phyloP scores from a whole-genome alignment of 2,113 vertebrate species.

The Alligator mississippiensis region DNA sequence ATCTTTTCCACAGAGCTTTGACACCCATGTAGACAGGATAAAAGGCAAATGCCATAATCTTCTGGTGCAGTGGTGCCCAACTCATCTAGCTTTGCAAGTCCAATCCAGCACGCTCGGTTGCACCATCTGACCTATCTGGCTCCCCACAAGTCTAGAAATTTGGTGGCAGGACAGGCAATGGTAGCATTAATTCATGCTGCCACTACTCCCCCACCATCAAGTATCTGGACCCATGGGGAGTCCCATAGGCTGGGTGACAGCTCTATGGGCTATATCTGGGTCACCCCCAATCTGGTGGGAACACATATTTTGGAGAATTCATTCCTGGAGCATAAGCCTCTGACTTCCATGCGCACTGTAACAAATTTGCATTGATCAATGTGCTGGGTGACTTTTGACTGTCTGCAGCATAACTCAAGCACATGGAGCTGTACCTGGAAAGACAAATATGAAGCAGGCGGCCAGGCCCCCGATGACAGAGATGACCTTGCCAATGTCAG shows the following conservation, averaged over 20 bases:
- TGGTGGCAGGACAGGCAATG: too few relatives aligned
- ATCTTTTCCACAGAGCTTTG: neutral
- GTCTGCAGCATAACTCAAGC: fast-evolving
- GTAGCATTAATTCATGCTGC: too few relatives aligned
- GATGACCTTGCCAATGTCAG: constrained; percentile 96
- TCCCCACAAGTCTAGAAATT: too few relatives aligned
- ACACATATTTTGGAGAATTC: neutral
- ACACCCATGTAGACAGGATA: neutral
- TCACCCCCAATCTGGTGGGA: neutral
- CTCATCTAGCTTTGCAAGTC: too few relatives aligned
- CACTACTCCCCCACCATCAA: too few relatives aligned
- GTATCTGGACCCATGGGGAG: too few relatives aligned
- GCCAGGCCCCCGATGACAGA: constrained; percentile 95
- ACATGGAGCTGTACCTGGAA: constrained; percentile 83
- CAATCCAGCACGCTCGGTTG: too few relatives aligned
- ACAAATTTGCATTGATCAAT: neutral
- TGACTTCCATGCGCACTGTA: neutral
- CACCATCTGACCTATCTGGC: too few relatives aligned
- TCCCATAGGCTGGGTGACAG: too few relatives aligned
- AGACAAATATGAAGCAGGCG: constrained; percentile 96
- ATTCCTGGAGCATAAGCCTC: neutral
- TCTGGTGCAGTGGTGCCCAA: too few relatives aligned
- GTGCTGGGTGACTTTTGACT: neutral
- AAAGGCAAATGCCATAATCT: too few relatives aligned
- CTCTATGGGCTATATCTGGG: too few relatives aligned